Conservation (phyloP, 2,113 vertebrate genomes). For the Ictidomys tridecemlineatus region DNA sequence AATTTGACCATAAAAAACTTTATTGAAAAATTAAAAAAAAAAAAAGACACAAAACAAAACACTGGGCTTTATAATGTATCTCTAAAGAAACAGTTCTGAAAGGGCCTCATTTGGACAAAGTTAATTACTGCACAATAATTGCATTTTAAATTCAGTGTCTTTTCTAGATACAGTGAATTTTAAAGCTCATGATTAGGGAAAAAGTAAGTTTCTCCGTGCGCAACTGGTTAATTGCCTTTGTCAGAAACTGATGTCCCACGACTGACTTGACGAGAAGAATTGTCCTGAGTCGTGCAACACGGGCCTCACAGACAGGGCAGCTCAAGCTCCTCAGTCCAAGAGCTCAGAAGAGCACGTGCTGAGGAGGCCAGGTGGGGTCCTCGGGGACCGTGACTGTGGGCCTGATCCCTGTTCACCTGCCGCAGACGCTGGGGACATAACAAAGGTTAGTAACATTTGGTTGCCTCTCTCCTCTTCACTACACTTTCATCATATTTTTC, state of each 20-base stretch:
- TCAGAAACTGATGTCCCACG: slow-evolving; percentile 51
- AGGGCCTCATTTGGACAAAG: slow-evolving; percentile 82
- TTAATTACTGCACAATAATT: slow-evolving; percentile 80
- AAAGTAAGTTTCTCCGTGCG: slow-evolving; percentile 71
- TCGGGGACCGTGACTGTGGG: fast-evolving
- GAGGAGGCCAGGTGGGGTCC: background rate
- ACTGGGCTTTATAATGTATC: slow-evolving; percentile 43
- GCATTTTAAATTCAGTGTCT: slow-evolving; percentile 79
- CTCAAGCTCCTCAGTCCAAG: background rate
- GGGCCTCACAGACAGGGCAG: fast-evolving
- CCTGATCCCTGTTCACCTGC: fast-evolving
- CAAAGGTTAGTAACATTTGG: fast-evolving
- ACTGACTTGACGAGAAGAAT: background rate
- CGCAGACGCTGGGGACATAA: fast-evolving
- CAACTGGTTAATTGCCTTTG: slow-evolving; percentile 78
- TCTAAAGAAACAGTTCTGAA: slow-evolving; percentile 71
- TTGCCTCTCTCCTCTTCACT: background rate
- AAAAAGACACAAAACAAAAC: background rate
- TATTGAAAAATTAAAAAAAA: slow-evolving; percentile 61
- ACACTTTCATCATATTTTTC: background rate
- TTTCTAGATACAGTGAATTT: slow-evolving; percentile 77
- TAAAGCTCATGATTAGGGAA: slow-evolving; percentile 66
- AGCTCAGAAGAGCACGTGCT: fast-evolving
- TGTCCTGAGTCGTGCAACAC: background rate
- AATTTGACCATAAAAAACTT: slow-evolving; percentile 74